Evolutionary conservation across 2,113 vertebrate genomes (phyloP), one percentile per base, ranked within the genome.

Genomic region (Mungos mungo): DNA sequence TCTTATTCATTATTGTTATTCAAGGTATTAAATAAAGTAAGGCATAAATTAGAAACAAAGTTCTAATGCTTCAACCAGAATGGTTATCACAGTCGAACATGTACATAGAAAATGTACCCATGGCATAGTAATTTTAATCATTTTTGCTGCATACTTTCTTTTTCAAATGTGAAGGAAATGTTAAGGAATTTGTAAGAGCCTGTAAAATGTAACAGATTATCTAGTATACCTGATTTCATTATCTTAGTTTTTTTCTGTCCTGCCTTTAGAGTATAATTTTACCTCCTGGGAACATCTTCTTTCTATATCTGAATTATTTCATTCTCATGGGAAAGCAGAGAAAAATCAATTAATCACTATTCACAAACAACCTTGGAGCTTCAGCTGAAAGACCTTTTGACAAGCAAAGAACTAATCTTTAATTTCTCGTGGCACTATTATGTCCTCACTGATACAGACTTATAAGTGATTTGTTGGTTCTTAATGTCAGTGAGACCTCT

Each of bases 381-480:
- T 92, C 13, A 15, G 8, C n/a, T 80, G 41, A 85, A 93, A 88
- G 85, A 5, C 35, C n/a, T 82, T 96, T 71, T 91, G 86, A 89
- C 47, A 93, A 96, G 38, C 35, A 57, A 92, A 65, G 31, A 3
- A 77, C 18, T 97, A 76, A 84, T 87, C 29, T 41, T 29, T 18
- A 80, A 52, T 50, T 52, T 11, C 31, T 69, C 9, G 4, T 33
- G 38, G 11, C 2, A 72, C 38, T 52, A 7, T 63, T 63, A 18
- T 8, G 5, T 71, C 21, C 54, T 81, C 52, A 82, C 33, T 19
- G 19, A 80, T 27, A 63, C 38, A 69, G 29, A 88, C 63, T 27
- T 92, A 16, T 1, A 83, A 68, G 21, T 74, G 38, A 88, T 89
- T 63, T 74, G 33, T 23, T 69, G 38, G 47, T 6, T 69, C 13